These are phyloP conservation scores for Dasypolia templi DNA, from an alignment of 2,888 invertebrate species.

Conservation along the genomic window DNA sequence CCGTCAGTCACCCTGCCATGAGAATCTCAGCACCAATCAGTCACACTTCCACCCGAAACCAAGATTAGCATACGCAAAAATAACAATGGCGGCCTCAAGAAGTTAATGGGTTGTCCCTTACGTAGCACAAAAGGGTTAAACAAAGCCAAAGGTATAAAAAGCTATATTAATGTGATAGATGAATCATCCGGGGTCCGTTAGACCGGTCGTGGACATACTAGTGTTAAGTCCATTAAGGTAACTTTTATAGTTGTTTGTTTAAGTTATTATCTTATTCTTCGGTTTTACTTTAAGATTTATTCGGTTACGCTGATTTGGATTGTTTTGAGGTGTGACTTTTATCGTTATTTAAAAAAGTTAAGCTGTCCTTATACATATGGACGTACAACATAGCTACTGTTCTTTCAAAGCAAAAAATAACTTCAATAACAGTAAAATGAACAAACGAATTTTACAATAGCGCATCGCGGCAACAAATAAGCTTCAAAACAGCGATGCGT, in stretches of 20 bases:
- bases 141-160: slow-evolving; percentile 84
- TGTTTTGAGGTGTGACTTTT: slow-evolving; percentile 53
- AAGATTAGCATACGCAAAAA: slow-evolving; percentile 86
- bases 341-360: slow-evolving; percentile 58
- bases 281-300: slow-evolving; percentile 74
- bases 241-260: slow-evolving; percentile 69
- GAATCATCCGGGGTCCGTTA: slow-evolving; percentile 84
- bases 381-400: not conserved
- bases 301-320: slow-evolving; percentile 60
- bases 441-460: no score
- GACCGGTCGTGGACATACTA: slow-evolving; percentile 78
- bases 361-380: slow-evolving; percentile 5
- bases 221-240: slow-evolving; percentile 71
- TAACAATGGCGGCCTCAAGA: slow-evolving; percentile 84
- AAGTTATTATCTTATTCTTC: slow-evolving; percentile 57
- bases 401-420: not conserved
- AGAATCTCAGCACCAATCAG: slow-evolving; percentile 84
- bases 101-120: slow-evolving; percentile 85
- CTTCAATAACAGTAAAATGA: not conserved
- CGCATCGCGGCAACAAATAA: no score
- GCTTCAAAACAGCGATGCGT: no score
- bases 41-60: slow-evolving; percentile 82
- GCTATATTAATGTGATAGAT: slow-evolving; percentile 86
- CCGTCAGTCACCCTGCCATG: slow-evolving; percentile 78
- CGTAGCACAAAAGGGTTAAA: slow-evolving; percentile 87